These are phyloP conservation scores for Hoplodrina blanda DNA, from an alignment of 2,888 invertebrate species.

Conservation along the genomic window DNA sequence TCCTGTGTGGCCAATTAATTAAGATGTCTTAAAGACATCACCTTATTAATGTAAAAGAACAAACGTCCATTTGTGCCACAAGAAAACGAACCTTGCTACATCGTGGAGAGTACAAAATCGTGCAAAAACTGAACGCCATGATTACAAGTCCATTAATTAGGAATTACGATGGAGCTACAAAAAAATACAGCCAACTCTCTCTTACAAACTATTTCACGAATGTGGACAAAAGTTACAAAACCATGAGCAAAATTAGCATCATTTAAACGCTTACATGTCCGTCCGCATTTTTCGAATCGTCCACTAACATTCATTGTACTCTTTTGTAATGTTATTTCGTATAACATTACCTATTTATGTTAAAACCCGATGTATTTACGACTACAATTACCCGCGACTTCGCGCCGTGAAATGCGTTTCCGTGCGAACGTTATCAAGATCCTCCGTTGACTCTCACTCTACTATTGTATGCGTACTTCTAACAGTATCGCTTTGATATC, in stretches of 20 bases:
- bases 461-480: conserved; percentile 59
- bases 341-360: conserved; percentile 39
- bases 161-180: conserved; percentile 17
- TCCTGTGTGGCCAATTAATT: conserved; percentile 11
- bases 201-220: conserved; percentile 29
- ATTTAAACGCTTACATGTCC: conserved; percentile 42
- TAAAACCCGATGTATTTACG: conserved; percentile 55
- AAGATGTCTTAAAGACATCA: conserved; percentile 11
- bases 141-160: conserved; percentile 39
- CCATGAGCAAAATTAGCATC: conserved; percentile 43
- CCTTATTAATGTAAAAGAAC: neutral
- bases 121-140: conserved; percentile 16
- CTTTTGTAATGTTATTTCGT: conserved; percentile 42
- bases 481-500: conserved; percentile 62
- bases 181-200: conserved; percentile 28
- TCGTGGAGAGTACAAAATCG: neutral
- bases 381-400: conserved; percentile 68
- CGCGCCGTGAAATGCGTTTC: conserved; percentile 74
- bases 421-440: conserved; percentile 71
- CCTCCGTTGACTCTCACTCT: conserved; percentile 64
- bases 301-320: conserved; percentile 40
- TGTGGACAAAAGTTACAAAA: conserved; percentile 37
- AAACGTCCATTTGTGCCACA: neutral
- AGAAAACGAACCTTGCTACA: neutral
- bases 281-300: conserved; percentile 56